phyloP scores from a whole-genome alignment of 2,113 vertebrate species.

The Leptobrachium leishanense region DNA sequence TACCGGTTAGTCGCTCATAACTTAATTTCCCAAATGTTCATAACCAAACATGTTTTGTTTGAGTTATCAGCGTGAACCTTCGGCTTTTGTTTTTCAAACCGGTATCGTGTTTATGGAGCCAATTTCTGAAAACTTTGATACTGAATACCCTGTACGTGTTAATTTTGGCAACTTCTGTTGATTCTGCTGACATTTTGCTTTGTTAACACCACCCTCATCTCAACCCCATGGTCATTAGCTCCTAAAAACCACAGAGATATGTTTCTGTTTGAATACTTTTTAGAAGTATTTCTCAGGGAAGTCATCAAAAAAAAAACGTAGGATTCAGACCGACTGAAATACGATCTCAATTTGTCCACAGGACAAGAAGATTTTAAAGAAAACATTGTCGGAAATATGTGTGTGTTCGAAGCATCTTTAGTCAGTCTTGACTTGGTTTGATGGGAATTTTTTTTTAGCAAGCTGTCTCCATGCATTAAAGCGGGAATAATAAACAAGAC shows the following conservation, averaged over 20 bases:
- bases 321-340: slow-evolving; percentile 82
- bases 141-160: slow-evolving; percentile 91
- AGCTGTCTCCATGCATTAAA: slow-evolving; percentile 73
- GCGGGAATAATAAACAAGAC: slow-evolving; percentile 80
- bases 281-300: slow-evolving; percentile 67
- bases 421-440: slow-evolving; percentile 67
- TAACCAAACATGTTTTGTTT: slow-evolving; percentile 94
- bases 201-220: slow-evolving; percentile 73
- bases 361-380: slow-evolving; percentile 89
- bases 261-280: slow-evolving; percentile 68
- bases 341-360: slow-evolving; percentile 85
- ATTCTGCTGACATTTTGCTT: slow-evolving; percentile 88
- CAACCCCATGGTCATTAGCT: slow-evolving; percentile 68
- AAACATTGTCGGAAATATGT: slow-evolving; percentile 83
- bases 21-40: slow-evolving; percentile 89
- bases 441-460: slow-evolving; percentile 72
- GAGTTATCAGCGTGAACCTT: slow-evolving; percentile 88
- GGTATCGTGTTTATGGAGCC: slow-evolving; percentile 89
- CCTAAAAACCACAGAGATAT: slow-evolving; percentile 73
- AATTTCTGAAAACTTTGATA: slow-evolving; percentile 97
- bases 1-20: slow-evolving; percentile 74
- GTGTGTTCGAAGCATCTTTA: slow-evolving; percentile 71
- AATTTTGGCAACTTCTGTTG: slow-evolving; percentile 85
- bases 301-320: slow-evolving; percentile 83
- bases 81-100: slow-evolving; percentile 84